Percentiles rank a stretch among this genome's conserved stretches.
Evolutionary conservation across 2,888 invertebrate genomes (phyloP).

Genomic region (Chouioia cunea): DNA sequence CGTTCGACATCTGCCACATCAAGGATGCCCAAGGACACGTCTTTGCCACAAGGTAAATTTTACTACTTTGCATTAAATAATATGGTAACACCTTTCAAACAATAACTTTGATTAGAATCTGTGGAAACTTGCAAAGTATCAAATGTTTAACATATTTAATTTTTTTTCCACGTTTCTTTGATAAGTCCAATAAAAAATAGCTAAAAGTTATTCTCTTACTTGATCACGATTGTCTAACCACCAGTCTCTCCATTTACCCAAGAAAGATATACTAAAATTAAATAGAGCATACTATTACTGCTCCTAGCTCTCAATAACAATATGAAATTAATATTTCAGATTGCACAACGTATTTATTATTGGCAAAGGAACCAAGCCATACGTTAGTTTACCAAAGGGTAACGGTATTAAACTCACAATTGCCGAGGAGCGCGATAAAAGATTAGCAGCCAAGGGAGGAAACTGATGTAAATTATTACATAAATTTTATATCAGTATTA

Average conservation of each 20-base stretch:
- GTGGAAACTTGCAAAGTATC: constrained; percentile 25
- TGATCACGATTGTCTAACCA: constrained; percentile 68
- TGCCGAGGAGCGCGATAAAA: constrained; percentile 98
- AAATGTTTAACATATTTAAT: too few relatives aligned
- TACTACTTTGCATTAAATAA: constrained; percentile 28
- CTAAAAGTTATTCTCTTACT: constrained; percentile 64
- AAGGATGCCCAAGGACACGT: constrained; percentile 97
- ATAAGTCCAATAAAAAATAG: constrained; percentile 69
- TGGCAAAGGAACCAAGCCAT: constrained; percentile 97
- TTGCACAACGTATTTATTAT: constrained; percentile 99
- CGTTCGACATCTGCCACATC: constrained; percentile 98
- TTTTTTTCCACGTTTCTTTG: constrained; percentile 52
- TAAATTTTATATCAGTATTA: too few relatives aligned
- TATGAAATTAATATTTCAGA: constrained; percentile 71
- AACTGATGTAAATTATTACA: constrained; percentile 69
- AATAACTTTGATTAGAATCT: neutral
- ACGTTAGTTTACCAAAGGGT: constrained; percentile 96
- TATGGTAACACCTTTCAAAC: constrained; percentile 55
- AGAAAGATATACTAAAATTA: constrained; percentile 64
- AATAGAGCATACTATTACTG: constrained; percentile 17
- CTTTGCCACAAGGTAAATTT: constrained; percentile 91
- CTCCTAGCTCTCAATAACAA: constrained; percentile 8
- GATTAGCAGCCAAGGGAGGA: constrained; percentile 88
- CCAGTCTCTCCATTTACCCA: constrained; percentile 70
- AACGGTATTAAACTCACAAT: constrained; percentile 97